Percentiles rank a stretch among this genome's conserved stretches.
phyloP scores from a whole-genome alignment of 35 echinoderm and acorn worm genomes.

The Amphiura filiformis region DNA sequence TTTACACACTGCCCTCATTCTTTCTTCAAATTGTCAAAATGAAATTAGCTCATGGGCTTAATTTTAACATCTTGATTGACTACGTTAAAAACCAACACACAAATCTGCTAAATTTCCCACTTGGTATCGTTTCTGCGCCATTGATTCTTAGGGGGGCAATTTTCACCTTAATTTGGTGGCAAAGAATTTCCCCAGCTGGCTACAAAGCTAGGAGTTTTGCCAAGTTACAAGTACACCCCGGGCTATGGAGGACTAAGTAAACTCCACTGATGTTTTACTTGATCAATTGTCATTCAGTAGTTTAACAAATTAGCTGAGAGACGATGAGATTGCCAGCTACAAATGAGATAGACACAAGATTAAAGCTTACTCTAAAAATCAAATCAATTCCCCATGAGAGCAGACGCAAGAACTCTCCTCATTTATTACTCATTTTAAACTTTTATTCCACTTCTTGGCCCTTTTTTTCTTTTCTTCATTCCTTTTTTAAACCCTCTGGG shows the following conservation, averaged over 20 bases:
- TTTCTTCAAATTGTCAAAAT: not conserved
- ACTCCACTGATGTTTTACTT: not conserved
- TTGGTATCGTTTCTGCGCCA: not conserved
- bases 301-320: conserved; percentile 1
- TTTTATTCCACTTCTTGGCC: not conserved
- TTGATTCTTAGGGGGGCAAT: not conserved
- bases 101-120: not conserved
- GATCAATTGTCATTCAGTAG: conserved; percentile 3
- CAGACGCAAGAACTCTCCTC: not conserved
- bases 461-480: not conserved
- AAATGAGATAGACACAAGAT: not conserved
- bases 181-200: not conserved
- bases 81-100: not conserved
- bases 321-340: not conserved
- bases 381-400: not conserved
- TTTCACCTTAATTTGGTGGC: not conserved
- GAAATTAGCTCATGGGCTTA: conserved; percentile 6
- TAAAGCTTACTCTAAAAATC: not conserved
- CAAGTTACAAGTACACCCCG: too few species aligned
- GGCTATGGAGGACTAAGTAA: not conserved
- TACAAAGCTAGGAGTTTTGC: too few species aligned
- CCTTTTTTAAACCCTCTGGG: not conserved
- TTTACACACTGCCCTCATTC: not conserved
- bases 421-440: not conserved
- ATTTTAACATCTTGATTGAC: not conserved